Evolutionary conservation across 1,140 invertebrate genomes (phyloP).

Genomic region (Heterodera schachtii): DNA sequence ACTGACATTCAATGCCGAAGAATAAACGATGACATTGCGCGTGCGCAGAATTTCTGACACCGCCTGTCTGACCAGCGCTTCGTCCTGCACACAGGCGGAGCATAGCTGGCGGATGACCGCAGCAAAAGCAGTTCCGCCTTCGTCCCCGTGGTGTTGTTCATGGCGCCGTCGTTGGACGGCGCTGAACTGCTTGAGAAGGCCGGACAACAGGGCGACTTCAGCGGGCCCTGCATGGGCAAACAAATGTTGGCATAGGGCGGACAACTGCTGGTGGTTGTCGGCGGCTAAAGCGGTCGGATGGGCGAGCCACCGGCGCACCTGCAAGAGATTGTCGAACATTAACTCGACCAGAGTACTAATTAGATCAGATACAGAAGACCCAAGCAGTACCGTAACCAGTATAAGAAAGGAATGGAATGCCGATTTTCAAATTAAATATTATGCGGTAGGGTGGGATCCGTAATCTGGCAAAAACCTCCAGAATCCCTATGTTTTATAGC

Average conservation of each 20-base stretch:
- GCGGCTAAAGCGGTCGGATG: slow-evolving; percentile 51
- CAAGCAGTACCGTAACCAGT: too few species aligned
- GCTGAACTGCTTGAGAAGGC: slow-evolving; percentile 50
- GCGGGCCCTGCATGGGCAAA: slow-evolving; percentile 53
- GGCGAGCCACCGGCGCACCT: slow-evolving; percentile 56
- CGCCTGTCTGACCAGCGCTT: slow-evolving; percentile 50
- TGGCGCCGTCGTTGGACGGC: slow-evolving; percentile 33
- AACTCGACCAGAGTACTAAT: too few species aligned
- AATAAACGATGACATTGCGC: slow-evolving; percentile 60
- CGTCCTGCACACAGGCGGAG: slow-evolving; percentile 60
- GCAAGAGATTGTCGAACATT: too few species aligned
- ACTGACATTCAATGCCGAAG: slow-evolving; percentile 54
- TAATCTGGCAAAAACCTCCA: too few species aligned
- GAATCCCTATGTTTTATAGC: too few species aligned
- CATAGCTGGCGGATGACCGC: slow-evolving; percentile 55
- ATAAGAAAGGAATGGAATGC: too few species aligned
- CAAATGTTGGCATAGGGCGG: slow-evolving; percentile 62
- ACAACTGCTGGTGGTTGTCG: slow-evolving; percentile 63
- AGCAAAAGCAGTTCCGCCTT: slow-evolving; percentile 11
- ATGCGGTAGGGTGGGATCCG: too few species aligned
- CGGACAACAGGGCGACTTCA: slow-evolving; percentile 50
- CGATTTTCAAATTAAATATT: too few species aligned
- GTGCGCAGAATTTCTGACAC: slow-evolving; percentile 55
- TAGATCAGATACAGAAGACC: too few species aligned
- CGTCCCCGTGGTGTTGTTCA: too few species aligned